Evolutionary conservation across 1,140 invertebrate species (phyloP).

Genomic region (Rhynchophorus ferrugineus): DNA sequence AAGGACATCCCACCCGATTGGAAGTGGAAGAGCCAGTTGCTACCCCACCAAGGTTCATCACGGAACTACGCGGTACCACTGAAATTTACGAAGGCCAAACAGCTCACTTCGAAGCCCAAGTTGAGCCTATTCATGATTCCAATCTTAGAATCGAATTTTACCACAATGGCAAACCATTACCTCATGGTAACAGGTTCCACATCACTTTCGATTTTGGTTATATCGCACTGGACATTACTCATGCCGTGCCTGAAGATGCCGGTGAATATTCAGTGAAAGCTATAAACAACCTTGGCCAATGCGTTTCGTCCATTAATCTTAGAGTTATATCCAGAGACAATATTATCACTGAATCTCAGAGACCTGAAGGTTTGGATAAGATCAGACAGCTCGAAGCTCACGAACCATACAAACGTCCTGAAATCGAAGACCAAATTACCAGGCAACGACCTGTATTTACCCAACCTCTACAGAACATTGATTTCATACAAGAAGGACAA

Average conservation of each 20-base stretch:
- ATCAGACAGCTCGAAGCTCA: constrained; percentile 85
- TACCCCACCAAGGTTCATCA: constrained; percentile 72
- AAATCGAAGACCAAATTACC: constrained; percentile 70
- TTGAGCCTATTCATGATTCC: constrained; percentile 85
- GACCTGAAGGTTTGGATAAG: constrained; percentile 92
- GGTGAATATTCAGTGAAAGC: constrained; percentile 89
- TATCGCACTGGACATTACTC: constrained; percentile 83
- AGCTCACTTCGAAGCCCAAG: constrained; percentile 85
- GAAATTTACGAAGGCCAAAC: constrained; percentile 78
- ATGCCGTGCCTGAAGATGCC: constrained; percentile 86
- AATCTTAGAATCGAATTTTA: constrained; percentile 86
- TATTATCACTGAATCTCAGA: constrained; percentile 88
- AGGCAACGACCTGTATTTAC: constrained; percentile 90
- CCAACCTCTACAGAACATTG: constrained; percentile 87
- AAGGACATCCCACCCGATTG: constrained; percentile 65
- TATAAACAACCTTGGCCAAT: constrained; percentile 81
- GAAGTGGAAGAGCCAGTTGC: constrained; percentile 74
- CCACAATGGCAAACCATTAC: constrained; percentile 81
- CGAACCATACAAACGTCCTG: constrained; percentile 70
- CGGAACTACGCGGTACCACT: constrained; percentile 74
- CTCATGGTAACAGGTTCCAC: constrained; percentile 81
- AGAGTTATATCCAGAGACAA: constrained; percentile 76
- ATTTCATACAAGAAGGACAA: constrained; percentile 81
- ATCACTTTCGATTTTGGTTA: constrained; percentile 95
- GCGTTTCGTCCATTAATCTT: constrained; percentile 71